phyloP scores from a whole-genome alignment of 2,113 vertebrate genomes.

The Cygnus atratus region DNA sequence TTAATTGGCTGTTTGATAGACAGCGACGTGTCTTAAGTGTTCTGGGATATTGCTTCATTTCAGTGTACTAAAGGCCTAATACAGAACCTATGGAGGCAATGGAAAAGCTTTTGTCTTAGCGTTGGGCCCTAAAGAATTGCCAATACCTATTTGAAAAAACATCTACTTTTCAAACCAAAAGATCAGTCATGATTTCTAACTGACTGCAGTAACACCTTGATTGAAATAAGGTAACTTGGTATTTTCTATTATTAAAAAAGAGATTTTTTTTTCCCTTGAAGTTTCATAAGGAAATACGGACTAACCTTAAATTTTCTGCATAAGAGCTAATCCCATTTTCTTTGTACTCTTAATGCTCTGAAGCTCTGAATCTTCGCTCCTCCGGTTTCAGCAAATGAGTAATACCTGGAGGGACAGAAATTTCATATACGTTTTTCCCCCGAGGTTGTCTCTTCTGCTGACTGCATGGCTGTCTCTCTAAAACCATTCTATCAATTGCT shows the following conservation, averaged over 20 bases:
- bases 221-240: not conserved
- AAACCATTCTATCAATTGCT: slow-evolving; percentile 45
- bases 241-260: not conserved
- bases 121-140: slow-evolving; percentile 47
- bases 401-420: slow-evolving; percentile 26
- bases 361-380: not conserved
- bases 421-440: slow-evolving; percentile 5
- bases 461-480: slow-evolving; percentile 29
- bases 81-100: not conserved
- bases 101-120: slow-evolving; percentile 18
- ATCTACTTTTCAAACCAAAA: not conserved
- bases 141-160: not conserved
- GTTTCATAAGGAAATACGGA: not conserved
- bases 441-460: slow-evolving; percentile 42
- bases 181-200: not conserved
- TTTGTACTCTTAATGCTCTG: not conserved
- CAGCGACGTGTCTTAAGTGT: not conserved
- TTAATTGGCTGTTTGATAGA: slow-evolving; percentile 33
- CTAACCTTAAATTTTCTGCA: not conserved
- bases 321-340: not conserved
- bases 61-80: slow-evolving; percentile 23
- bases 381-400: slow-evolving; percentile 36
- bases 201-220: not conserved
- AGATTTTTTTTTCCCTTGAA: not conserved
- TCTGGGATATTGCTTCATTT: slow-evolving; percentile 29